Percentiles rank a stretch among this genome's conserved stretches.
These are phyloP conservation scores for Actinia tenebrosa DNA, from an alignment of 64 coral and sea anemone species.

Conservation along the genomic window DNA sequence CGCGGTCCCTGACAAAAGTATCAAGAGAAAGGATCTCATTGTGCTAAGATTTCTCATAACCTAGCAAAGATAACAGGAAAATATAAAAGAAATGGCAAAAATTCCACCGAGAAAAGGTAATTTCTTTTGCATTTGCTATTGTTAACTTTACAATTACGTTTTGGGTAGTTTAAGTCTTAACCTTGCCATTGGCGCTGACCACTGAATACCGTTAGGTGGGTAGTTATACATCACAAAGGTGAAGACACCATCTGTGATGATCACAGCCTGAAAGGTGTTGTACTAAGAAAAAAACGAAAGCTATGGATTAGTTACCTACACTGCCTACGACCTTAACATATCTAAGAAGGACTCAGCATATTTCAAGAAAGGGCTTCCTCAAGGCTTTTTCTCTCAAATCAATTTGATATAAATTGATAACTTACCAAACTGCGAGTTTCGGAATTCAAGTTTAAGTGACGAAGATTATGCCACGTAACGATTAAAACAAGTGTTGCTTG, in stretches of 20 bases:
- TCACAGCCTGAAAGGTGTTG: conserved; percentile 46
- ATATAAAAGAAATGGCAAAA: no score
- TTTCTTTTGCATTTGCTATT: neutral
- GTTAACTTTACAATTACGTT: neutral
- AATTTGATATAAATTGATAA: no score
- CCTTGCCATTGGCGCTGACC: conserved; percentile 17
- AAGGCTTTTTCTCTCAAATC: no score
- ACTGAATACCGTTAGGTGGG: conserved; percentile 41
- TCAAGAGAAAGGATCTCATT: no score
- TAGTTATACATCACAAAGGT: conserved; percentile 54
- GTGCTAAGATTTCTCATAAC: no score
- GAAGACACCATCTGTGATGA: conserved; percentile 38
- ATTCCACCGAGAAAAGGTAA: no score
- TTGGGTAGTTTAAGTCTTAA: neutral
- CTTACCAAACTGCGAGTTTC: conserved; percentile 3
- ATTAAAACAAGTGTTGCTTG: conserved; percentile 12
- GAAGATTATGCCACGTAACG: conserved; percentile 21
- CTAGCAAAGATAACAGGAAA: no score
- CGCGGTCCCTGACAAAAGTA: no score
- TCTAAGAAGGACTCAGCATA: no score
- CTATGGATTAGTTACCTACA: neutral
- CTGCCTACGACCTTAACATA: neutral
- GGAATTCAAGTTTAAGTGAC: neutral
- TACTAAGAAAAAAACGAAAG: neutral
- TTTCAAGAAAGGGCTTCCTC: no score